Base-by-base conservation (phyloP, 1,140 invertebrate genomes). In the Latrodectus geometricus region DNA sequence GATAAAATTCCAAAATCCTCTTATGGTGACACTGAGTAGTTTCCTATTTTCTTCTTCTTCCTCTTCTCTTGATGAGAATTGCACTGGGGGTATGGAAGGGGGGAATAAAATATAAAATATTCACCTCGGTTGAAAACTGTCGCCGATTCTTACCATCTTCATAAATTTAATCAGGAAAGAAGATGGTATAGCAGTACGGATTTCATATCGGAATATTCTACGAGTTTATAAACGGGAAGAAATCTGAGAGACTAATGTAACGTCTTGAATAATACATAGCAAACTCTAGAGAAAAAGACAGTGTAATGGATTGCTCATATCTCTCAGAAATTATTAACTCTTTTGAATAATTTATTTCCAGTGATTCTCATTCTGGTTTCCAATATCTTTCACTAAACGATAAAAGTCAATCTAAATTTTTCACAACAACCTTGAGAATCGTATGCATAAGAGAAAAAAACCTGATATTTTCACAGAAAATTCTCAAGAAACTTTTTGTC, bases 1-100 rank as follows among this genome's bases (percentile, higher is more conserved):
- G 54, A 61, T 61, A 61, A 61, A 61, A 61, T 61, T 61, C 54
- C 54, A 61, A 61, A 61, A 61, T 61, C 54, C 54, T 61, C 54
- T 61, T 61, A 14, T 61, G 54, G 54, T 17, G 54, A 61, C 54
- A 61, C 17, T 61, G 54, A 61, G 54, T 61, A 61, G 54, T 61
- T 61, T 61, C 54, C 54, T 35, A 61, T 61, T 61, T 61, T 61
- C 35, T 61, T 61, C 54, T 17, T 14, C 54, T 17, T 35, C 54
- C 54, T 8, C 2, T 61, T 61, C 54, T 35, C 35, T 35, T 35
- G 35, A 35, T 35, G 35, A 35, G 8, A 61, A 61, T 61, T 14
- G 17, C 17, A 17, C 54, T 17, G 11, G 54, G 54, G 54, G 54
- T 4, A 61, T 4, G 17, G 17, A 8, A 61, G 8, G 17, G 54